phyloP scores from a whole-genome alignment of 2,797 vertebrate species.

The Coendou prehensilis region DNA sequence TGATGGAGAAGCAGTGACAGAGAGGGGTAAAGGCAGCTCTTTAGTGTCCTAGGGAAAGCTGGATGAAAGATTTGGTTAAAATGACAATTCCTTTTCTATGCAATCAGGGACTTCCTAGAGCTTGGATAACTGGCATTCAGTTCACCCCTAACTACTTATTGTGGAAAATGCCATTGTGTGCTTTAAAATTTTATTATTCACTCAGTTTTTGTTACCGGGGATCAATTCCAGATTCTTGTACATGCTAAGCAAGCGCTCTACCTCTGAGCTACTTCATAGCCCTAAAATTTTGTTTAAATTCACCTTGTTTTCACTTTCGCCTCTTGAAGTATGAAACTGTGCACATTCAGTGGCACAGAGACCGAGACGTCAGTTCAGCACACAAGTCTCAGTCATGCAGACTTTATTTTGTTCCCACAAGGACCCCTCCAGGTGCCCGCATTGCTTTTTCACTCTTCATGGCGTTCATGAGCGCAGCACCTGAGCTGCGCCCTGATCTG shows the following conservation, averaged over 20 bases:
- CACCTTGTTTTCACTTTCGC: conserved; percentile 61
- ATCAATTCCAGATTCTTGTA: background rate
- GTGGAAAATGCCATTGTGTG: conserved; percentile 1
- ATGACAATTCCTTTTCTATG: background rate
- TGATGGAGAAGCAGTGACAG: background rate
- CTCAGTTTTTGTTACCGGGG: background rate
- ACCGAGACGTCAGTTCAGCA: conserved; percentile 18
- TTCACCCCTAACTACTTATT: background rate
- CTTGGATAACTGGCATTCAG: background rate
- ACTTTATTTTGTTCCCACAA: background rate
- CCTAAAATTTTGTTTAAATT: background rate
- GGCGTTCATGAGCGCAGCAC: background rate
- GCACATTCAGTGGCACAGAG: background rate
- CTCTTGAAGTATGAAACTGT: conserved; percentile 40
- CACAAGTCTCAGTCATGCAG: background rate
- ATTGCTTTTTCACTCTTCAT: rapidly evolving
- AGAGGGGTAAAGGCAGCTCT: background rate
- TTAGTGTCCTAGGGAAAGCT: background rate
- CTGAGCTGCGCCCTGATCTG: background rate
- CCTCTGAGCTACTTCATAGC: background rate
- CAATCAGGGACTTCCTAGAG: background rate
- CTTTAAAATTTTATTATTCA: background rate
- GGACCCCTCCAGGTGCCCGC: background rate
- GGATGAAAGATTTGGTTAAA: background rate
- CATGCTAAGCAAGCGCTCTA: background rate